phyloP scores from a whole-genome alignment of 2,888 invertebrate species.

The Druceiella hillmani region DNA sequence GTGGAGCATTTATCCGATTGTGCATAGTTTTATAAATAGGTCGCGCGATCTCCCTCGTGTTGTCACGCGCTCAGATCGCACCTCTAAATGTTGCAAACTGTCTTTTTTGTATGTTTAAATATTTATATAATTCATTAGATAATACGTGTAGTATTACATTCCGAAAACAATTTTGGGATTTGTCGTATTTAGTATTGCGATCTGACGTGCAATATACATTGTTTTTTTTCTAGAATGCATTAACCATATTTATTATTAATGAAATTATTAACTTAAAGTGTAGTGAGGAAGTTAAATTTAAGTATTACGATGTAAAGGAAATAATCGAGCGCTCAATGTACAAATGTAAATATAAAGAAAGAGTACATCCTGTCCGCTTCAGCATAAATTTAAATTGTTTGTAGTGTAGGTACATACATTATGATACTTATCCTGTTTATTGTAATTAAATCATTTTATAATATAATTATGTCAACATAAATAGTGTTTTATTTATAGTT shows the following conservation, averaged over 20 bases:
- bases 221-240: conserved; percentile 17
- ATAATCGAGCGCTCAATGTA: conserved; percentile 54
- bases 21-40: no score
- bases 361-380: conserved; percentile 52
- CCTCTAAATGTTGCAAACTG: no score
- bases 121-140: no score
- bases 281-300: conserved; percentile 40
- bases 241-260: conserved; percentile 45
- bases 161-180: no score
- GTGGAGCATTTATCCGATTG: no score
- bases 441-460: conserved; percentile 58
- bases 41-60: no score
- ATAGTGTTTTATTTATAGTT: conserved; percentile 40
- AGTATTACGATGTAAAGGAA: conserved; percentile 47
- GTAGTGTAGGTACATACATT: conserved; percentile 55
- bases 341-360: conserved; percentile 52
- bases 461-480: conserved; percentile 55
- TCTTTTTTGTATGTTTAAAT: no score
- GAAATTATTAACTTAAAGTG: conserved; percentile 31
- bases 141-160: no score
- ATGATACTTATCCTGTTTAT: conserved; percentile 56
- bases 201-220: no score
- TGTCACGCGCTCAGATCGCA: no score
- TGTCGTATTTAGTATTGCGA: no score
- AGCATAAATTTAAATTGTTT: conserved; percentile 51